These are phyloP conservation scores for Nibea albiflora DNA, from an alignment of 2,113 vertebrate genomes.

Conservation along the genomic window DNA sequence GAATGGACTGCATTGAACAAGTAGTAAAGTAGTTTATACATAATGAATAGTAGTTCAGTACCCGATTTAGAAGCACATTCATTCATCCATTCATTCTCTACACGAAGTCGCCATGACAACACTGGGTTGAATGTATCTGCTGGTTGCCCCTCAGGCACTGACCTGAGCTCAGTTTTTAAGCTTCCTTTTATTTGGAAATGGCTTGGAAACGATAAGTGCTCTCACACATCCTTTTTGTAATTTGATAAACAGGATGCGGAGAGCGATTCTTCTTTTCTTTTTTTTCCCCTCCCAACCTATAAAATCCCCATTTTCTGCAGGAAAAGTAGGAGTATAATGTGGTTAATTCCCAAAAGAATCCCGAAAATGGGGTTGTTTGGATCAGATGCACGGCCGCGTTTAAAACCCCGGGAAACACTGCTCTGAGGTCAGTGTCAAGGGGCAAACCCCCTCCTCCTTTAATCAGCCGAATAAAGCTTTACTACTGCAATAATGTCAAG, in stretches of 20 bases:
- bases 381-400: not conserved
- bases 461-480: conserved; percentile 54
- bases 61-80: not conserved
- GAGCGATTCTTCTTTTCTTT: not conserved
- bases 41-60: not conserved
- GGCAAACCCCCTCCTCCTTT: not conserved
- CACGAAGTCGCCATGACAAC: conserved; percentile 19
- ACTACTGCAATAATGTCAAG: conserved; percentile 65
- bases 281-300: not conserved
- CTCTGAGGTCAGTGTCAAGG: conserved; percentile 7
- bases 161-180: conserved; percentile 15
- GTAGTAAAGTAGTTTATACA: not conserved
- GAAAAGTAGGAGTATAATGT: not conserved
- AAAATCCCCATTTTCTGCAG: not conserved
- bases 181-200: not conserved
- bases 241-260: not conserved
- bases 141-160: conserved; percentile 12
- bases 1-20: not conserved
- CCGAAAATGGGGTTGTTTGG: not conserved
- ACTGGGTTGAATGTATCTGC: conserved; percentile 64
- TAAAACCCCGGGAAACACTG: not conserved
- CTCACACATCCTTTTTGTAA: not conserved
- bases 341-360: not conserved
- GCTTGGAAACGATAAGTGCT: not conserved
- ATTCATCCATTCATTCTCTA: conserved; percentile 4